phyloP scores from a whole-genome alignment of 2,888 invertebrate genomes.

The Apomyelois bistriatella region DNA sequence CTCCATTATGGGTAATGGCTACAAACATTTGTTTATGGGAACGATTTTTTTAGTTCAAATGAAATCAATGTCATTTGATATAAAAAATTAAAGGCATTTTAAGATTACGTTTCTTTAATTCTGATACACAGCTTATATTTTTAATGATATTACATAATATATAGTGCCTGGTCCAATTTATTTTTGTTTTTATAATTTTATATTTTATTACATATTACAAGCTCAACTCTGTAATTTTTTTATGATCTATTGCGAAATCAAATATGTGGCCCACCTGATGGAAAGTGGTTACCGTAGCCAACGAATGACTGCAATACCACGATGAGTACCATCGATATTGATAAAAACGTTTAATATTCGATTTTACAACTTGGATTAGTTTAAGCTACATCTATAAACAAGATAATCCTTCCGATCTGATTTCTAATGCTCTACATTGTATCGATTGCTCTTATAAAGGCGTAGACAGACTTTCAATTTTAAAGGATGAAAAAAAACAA shows the following conservation, averaged over 20 bases:
- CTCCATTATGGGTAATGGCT: slow-evolving; percentile 28
- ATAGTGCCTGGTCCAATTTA: no score
- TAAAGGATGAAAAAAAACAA: background rate
- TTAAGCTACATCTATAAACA: background rate
- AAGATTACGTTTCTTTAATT: no score
- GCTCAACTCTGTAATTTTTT: no score
- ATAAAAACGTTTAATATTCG: background rate
- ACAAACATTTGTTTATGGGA: slow-evolving; percentile 37
- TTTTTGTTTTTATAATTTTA: no score
- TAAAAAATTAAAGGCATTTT: no score
- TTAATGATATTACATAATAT: no score
- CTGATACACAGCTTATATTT: no score
- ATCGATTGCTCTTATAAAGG: background rate
- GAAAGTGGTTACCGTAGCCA: no score
- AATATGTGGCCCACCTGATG: no score
- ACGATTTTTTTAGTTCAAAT: slow-evolving; percentile 19
- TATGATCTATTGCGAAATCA: no score
- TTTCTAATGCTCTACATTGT: background rate
- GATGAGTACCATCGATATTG: background rate
- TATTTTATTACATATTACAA: no score
- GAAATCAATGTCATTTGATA: background rate
- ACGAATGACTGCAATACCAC: no score
- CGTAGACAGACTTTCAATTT: background rate
- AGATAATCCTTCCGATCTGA: background rate
- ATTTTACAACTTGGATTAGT: background rate